phyloP scores from a whole-genome alignment of 2,113 vertebrate genomes.

The Morone chrysops region DNA sequence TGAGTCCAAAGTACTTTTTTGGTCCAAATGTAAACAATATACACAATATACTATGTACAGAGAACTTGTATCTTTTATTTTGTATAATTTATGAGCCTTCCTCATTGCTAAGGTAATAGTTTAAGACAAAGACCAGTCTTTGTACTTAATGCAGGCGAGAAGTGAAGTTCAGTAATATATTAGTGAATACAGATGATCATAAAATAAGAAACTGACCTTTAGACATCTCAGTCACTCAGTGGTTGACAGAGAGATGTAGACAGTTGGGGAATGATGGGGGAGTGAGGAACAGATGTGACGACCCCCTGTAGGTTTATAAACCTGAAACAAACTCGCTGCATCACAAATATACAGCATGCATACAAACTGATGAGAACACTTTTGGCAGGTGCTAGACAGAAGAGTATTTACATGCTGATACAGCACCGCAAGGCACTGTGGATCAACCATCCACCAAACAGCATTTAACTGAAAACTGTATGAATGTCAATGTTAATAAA shows the following conservation, averaged over 20 bases:
- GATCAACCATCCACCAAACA: neutral
- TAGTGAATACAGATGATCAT: neutral
- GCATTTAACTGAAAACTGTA: too few relatives aligned
- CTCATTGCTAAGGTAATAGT: neutral
- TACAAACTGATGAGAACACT: conserved; percentile 10
- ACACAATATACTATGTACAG: too few relatives aligned
- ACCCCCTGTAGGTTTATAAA: neutral
- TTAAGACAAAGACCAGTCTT: neutral
- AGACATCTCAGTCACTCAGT: neutral
- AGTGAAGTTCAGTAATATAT: neutral
- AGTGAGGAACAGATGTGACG: neutral
- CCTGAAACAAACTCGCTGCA: neutral
- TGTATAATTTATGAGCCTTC: too few relatives aligned
- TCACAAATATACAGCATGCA: neutral
- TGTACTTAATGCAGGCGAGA: neutral
- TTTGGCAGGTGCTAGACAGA: conserved; percentile 24
- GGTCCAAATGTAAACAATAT: too few relatives aligned
- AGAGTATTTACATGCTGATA: neutral
- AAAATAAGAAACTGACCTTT: neutral
- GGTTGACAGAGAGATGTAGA: neutral
- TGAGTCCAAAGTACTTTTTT: too few relatives aligned
- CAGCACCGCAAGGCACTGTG: neutral
- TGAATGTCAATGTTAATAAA: too few relatives aligned
- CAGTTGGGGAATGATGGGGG: neutral
- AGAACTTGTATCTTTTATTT: too few relatives aligned